Conservation (phyloP, 1,140 invertebrate species). For the Nebria ingens region DNA sequence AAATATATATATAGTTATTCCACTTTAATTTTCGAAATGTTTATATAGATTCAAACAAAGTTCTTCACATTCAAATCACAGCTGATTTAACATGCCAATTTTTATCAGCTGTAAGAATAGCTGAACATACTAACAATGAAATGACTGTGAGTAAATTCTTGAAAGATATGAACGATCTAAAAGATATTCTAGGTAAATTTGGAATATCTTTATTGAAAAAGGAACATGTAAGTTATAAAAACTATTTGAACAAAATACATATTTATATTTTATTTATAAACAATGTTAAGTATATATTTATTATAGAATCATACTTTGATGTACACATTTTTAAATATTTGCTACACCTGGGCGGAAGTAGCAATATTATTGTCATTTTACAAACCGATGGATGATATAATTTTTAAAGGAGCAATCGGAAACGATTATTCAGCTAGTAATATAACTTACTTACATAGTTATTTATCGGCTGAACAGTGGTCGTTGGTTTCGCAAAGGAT, state of each 20-base stretch:
- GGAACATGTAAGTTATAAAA: constrained; percentile 28
- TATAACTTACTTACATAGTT: constrained; percentile 27
- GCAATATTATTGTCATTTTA: constrained; percentile 26
- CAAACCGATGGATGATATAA: constrained; percentile 18
- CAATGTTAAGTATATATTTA: constrained; percentile 9
- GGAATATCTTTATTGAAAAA: constrained; percentile 22
- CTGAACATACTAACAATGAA: constrained; percentile 23
- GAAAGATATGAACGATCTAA: constrained; percentile 22
- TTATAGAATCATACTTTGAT: constrained; percentile 30
- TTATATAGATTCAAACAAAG: neutral
- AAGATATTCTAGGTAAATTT: constrained; percentile 22
- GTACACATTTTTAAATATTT: constrained; percentile 26
- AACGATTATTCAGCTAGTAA: constrained; percentile 22
- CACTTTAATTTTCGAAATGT: too few relatives aligned
- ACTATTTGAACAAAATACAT: constrained; percentile 10
- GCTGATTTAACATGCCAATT: constrained; percentile 19
- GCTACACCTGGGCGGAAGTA: constrained; percentile 29
- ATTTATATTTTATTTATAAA: constrained; percentile 8
- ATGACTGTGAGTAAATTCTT: constrained; percentile 25
- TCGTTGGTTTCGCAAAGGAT: constrained; percentile 29
- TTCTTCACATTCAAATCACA: constrained; percentile 21
- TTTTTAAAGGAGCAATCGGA: constrained; percentile 15
- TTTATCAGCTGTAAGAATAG: constrained; percentile 23
- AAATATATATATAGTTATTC: too few relatives aligned
- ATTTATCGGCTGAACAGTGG: constrained; percentile 27